A percentile compares a stretch with the other conserved stretches of the same genome.
Evolutionary conservation across 1,140 invertebrate genomes (phyloP).

Genomic region (Cyphomyrmex costatus): DNA sequence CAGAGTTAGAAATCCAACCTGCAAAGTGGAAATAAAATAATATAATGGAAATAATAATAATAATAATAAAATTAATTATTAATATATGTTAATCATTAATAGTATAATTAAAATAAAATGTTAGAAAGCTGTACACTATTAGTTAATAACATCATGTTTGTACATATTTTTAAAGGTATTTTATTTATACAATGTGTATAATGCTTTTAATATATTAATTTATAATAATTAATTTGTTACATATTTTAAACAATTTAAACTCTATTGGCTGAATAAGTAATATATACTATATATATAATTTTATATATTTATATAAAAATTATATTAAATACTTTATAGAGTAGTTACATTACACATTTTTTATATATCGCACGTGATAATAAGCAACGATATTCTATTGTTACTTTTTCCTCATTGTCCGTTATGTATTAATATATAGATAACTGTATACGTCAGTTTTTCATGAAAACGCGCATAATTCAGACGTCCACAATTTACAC

Average conservation of each 20-base stretch:
- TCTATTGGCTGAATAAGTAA: neutral
- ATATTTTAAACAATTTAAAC: neutral
- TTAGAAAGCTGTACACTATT: neutral
- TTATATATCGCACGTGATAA: no score
- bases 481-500: slow-evolving; percentile 2
- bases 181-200: neutral
- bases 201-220: neutral
- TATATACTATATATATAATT: no score
- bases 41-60: neutral
- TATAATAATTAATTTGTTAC: neutral
- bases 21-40: neutral
- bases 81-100: neutral
- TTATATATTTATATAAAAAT: no score
- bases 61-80: neutral
- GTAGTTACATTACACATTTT: no score
- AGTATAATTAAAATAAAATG: slow-evolving; percentile 8
- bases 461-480: neutral
- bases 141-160: neutral
- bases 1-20: slow-evolving; percentile 2
- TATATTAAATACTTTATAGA: no score
- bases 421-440: neutral
- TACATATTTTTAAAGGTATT: neutral
- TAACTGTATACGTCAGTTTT: neutral
- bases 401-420: neutral
- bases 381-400: neutral